A percentile compares a stretch with the other conserved stretches of the same genome.
These are phyloP conservation scores for Hippocampus kuda DNA, from an alignment of 2,797 vertebrate genomes.

Conservation along the genomic window DNA sequence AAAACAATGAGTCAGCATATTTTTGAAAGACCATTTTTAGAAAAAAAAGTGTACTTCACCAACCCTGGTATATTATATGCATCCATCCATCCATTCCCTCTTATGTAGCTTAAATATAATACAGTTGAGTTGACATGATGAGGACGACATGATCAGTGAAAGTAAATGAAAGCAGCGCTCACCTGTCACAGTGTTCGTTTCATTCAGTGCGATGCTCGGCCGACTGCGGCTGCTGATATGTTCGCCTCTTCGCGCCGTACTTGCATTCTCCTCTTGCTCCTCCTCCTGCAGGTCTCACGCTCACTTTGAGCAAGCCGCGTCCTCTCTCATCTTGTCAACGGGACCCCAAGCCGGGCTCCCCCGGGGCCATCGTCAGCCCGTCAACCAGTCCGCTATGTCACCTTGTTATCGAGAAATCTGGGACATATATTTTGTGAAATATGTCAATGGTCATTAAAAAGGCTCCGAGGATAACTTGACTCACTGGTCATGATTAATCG, in stretches of 20 bases:
- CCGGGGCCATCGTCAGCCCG: background rate
- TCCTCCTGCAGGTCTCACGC: conserved; percentile 6
- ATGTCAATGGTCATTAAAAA: too few relatives aligned
- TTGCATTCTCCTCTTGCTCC: conserved; percentile 24
- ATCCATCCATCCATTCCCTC: too few relatives aligned
- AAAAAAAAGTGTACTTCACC: too few relatives aligned
- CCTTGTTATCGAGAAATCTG: too few relatives aligned
- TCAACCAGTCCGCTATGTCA: background rate
- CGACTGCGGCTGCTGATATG: conserved; percentile 33
- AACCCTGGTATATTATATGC: too few relatives aligned
- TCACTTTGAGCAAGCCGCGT: conserved; percentile 34
- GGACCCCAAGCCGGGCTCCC: background rate
- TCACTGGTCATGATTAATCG: too few relatives aligned
- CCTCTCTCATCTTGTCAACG: conserved; percentile 45
- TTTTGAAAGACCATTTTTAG: too few relatives aligned
- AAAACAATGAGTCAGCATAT: too few relatives aligned
- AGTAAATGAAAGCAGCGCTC: background rate
- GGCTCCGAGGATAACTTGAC: too few relatives aligned
- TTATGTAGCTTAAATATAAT: too few relatives aligned
- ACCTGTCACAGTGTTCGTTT: background rate
- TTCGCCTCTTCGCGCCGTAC: conserved; percentile 32
- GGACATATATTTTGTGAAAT: too few relatives aligned
- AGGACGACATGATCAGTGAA: background rate
- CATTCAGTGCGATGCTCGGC: conserved; percentile 19
- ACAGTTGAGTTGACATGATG: background rate